Evolutionary conservation across 53 echinoderm and acorn worm species (phyloP).

Genomic region (Holothuria scabra): DNA sequence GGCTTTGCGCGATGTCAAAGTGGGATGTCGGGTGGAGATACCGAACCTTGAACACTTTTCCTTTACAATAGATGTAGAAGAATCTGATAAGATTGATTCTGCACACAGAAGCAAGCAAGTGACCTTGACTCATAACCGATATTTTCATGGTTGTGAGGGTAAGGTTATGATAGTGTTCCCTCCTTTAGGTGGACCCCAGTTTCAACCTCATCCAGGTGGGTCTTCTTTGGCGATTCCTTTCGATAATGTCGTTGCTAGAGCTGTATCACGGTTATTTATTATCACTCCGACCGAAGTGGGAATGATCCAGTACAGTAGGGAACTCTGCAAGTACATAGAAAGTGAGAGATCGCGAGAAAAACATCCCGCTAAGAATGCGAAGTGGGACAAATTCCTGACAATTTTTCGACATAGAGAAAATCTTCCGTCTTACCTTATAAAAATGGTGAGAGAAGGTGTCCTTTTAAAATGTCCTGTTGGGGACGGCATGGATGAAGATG

Average conservation of each 20-base stretch:
- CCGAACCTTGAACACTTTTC: conserved; percentile 14
- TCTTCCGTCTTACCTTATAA: conserved; percentile 4
- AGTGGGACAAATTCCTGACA: conserved; percentile 30
- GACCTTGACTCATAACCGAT: conserved; percentile 14
- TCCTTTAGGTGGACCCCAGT: conserved; percentile 27
- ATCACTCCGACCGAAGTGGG: conserved; percentile 1
- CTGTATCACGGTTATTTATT: conserved; percentile 6
- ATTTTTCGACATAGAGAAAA: conserved; percentile 12
- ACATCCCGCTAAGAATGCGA: background rate
- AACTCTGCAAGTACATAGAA: conserved; percentile 6
- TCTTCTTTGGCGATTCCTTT: conserved; percentile 4
- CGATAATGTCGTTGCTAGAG: conserved; percentile 15
- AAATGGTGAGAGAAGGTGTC: too few species aligned
- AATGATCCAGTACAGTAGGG: conserved; percentile 18
- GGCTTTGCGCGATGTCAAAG: background rate
- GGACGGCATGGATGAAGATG: too few species aligned
- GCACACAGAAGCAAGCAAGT: background rate
- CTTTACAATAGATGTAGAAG: background rate
- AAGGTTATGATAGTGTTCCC: conserved; percentile 30
- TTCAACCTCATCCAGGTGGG: background rate
- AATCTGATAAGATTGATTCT: background rate
- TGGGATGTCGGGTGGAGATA: conserved; percentile 11
- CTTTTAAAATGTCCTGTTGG: too few species aligned
- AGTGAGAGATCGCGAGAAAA: background rate
- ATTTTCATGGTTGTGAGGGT: conserved; percentile 31